A percentile compares a stretch with the other conserved stretches of the same genome.
phyloP scores from a whole-genome alignment of 2,797 vertebrate species.

The Oryzias dopingdopingensis region DNA sequence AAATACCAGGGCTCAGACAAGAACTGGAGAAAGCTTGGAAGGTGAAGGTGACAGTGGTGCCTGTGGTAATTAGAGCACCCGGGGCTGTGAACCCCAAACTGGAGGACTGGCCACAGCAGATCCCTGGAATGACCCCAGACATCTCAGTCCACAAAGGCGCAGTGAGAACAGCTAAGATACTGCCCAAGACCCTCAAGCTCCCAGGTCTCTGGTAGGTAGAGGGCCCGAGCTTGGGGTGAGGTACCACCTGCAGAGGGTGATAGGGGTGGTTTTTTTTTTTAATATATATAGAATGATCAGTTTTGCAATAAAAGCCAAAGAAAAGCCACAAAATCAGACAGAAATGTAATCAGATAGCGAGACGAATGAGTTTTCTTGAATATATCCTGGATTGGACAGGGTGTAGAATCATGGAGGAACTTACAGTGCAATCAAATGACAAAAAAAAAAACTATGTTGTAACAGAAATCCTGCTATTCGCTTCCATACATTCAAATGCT shows the following conservation, averaged over 20 bases:
- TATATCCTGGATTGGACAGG: conserved; percentile 9
- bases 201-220: no score
- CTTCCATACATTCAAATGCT: conserved; percentile 30
- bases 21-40: no score
- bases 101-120: not conserved
- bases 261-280: not conserved
- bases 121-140: not conserved
- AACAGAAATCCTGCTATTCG: conserved; percentile 17
- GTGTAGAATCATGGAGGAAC: not conserved
- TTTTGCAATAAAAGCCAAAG: conserved; percentile 22
- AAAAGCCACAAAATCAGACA: conserved; percentile 18
- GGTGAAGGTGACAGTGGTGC: no score
- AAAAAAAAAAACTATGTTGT: conserved; percentile 33
- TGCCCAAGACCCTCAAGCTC: no score
- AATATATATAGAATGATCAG: conserved; percentile 33
- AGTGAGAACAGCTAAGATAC: not conserved
- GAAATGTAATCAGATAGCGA: conserved; percentile 23
- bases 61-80: conserved; percentile 7
- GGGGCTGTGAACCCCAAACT: not conserved
- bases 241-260: no score
- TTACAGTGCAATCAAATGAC: conserved; percentile 15
- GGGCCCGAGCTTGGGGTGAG: no score
- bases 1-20: no score
- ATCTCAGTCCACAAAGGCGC: not conserved
- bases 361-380: conserved; percentile 25